Percentiles rank a stretch among this genome's conserved stretches.
phyloP scores from a whole-genome alignment of 2,113 vertebrate genomes.

The Carlito syrichta region DNA sequence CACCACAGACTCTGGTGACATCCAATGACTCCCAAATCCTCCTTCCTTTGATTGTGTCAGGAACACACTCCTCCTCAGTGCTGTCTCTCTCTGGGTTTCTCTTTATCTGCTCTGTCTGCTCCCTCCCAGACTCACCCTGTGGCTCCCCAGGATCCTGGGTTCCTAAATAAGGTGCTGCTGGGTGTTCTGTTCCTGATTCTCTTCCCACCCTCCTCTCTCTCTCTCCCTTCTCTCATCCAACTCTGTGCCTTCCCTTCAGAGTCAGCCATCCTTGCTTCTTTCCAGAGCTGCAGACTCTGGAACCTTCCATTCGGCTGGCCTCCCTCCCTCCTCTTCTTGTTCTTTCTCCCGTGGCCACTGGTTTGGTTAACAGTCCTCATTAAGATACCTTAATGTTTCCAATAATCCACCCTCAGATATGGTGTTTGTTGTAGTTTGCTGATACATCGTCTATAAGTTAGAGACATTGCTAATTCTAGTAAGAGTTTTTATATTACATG shows the following conservation, averaged over 20 bases:
- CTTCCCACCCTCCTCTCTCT: neutral
- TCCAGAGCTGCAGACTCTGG: neutral
- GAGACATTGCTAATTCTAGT: neutral
- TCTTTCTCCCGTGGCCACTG: neutral
- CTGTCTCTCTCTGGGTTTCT: neutral
- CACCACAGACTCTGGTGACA: neutral
- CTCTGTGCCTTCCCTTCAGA: neutral
- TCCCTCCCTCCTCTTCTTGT: neutral
- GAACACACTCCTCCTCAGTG: neutral
- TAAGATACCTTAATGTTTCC: neutral
- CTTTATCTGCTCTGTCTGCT: neutral
- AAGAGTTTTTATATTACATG: neutral
- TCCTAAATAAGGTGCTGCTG: neutral
- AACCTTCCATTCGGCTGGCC: neutral
- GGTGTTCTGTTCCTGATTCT: neutral
- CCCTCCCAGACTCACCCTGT: neutral
- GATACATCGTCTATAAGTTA: neutral
- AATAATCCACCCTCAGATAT: neutral
- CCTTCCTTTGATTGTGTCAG: neutral
- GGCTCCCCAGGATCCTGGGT: neutral
- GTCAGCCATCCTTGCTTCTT: neutral
- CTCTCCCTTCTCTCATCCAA: neutral
- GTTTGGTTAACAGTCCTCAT: neutral
- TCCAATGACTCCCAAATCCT: neutral
- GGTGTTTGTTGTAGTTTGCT: neutral